Conservation (phyloP, 2,888 invertebrate genomes). For the Philhelius pedissequus region DNA sequence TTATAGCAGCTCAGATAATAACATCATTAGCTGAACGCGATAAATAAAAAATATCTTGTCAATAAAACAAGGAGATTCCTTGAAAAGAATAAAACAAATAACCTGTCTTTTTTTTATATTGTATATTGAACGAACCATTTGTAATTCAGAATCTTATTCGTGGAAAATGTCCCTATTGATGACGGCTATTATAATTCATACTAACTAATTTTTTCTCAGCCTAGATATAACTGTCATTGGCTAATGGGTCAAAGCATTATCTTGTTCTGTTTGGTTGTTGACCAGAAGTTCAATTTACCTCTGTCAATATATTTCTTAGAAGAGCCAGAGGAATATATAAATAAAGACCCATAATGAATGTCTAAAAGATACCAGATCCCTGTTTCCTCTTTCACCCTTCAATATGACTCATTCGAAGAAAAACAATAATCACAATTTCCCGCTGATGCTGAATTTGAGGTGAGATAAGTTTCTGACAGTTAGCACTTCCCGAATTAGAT, state of each 20-base stretch:
- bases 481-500: neutral
- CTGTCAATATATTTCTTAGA: slow-evolving; percentile 24
- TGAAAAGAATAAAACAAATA: too few relatives aligned
- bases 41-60: too few relatives aligned
- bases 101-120: too few relatives aligned
- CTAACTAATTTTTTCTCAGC: neutral
- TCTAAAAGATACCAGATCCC: slow-evolving; percentile 6
- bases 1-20: neutral
- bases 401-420: neutral
- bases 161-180: neutral
- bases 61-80: too few relatives aligned
- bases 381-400: neutral
- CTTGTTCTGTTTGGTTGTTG: neutral
- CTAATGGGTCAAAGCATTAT: slow-evolving; percentile 2
- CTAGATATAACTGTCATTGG: neutral
- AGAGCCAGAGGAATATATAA: neutral
- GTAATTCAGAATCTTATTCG: too few relatives aligned
- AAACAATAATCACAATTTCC: slow-evolving; percentile 14
- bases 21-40: neutral
- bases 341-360: slow-evolving; percentile 24
- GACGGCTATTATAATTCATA: neutral
- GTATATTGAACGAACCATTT: too few relatives aligned
- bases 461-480: slow-evolving; percentile 23
- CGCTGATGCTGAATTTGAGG: slow-evolving; percentile 32
- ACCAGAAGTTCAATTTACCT: slow-evolving; percentile 20